These are phyloP conservation scores for Erebia ligea DNA, from an alignment of 2,888 invertebrate species.

Conservation along the genomic window DNA sequence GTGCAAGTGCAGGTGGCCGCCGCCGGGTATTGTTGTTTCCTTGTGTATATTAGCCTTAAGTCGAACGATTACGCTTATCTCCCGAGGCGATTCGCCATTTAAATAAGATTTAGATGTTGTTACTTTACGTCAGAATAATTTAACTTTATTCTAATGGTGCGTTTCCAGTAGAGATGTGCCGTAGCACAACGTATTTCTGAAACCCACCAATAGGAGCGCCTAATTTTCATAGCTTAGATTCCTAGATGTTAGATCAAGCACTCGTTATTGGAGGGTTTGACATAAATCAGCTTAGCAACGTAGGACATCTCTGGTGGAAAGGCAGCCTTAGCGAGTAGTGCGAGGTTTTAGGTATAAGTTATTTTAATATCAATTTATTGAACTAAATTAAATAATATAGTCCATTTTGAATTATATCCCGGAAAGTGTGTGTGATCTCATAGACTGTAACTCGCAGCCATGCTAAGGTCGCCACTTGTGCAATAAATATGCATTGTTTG, in stretches of 20 bases:
- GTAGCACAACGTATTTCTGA: too few species aligned
- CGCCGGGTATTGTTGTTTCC: conserved; percentile 56
- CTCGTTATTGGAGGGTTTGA: too few species aligned
- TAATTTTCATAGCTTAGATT: too few species aligned
- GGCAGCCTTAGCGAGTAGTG: conserved; percentile 42
- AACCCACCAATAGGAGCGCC: too few species aligned
- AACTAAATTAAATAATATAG: conserved; percentile 32
- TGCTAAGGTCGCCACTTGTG: conserved; percentile 55
- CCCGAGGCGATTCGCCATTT: conserved; percentile 69
- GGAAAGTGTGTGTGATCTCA: conserved; percentile 73
- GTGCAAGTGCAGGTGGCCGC: conserved; percentile 34
- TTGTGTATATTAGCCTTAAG: conserved; percentile 63
- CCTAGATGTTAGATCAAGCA: too few species aligned
- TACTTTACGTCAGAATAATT: conserved; percentile 70
- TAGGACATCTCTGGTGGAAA: too few species aligned
- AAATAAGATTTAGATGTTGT: conserved; percentile 74
- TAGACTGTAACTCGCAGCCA: conserved; percentile 54
- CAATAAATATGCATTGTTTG: conserved; percentile 64
- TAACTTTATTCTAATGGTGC: conserved; percentile 51
- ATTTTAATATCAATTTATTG: conserved; percentile 78
- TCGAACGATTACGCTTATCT: conserved; percentile 79
- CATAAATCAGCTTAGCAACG: too few species aligned
- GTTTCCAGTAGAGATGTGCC: too few species aligned
- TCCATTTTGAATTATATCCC: conserved; percentile 53
- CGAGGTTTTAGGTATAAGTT: conserved; percentile 64